Evolutionary conservation across 2,113 vertebrate genomes (phyloP).

Genomic region (Garra rufa): DNA sequence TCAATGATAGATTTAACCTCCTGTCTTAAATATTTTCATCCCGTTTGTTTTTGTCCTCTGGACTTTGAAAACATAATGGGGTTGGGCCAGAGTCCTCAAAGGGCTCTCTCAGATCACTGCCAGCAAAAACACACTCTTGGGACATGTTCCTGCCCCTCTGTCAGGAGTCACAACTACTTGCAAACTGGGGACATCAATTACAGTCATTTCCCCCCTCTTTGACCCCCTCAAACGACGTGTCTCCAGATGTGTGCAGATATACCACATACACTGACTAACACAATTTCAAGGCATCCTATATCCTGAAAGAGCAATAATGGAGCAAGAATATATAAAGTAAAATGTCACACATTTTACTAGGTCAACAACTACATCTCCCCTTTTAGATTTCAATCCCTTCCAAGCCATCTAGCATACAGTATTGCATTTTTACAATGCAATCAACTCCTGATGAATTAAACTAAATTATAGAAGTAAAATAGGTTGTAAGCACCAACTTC

Average conservation of each 20-base stretch:
- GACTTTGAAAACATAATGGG: slow-evolving; percentile 53
- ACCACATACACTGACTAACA: slow-evolving; percentile 11
- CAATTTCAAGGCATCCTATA: background rate
- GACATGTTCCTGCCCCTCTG: slow-evolving; percentile 63
- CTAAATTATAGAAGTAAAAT: background rate
- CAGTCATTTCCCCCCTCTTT: slow-evolving; percentile 36
- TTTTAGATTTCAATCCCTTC: background rate
- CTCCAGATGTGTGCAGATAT: slow-evolving; percentile 47
- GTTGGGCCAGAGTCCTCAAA: slow-evolving; percentile 44
- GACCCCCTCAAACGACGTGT: slow-evolving; percentile 21
- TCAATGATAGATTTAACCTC: slow-evolving; percentile 61
- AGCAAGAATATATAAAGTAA: background rate
- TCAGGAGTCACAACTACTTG: slow-evolving; percentile 66
- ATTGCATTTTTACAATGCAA: background rate
- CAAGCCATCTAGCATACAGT: background rate
- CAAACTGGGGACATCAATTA: slow-evolving; percentile 62
- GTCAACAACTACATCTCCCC: background rate
- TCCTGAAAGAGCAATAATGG: background rate
- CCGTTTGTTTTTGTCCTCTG: slow-evolving; percentile 45
- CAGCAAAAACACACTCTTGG: slow-evolving; percentile 62
- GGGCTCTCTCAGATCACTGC: slow-evolving; percentile 48
- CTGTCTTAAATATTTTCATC: slow-evolving; percentile 57
- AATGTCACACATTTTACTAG: slow-evolving; percentile 2
- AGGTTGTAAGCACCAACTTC: background rate
- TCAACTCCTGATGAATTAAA: background rate